Base-by-base conservation (phyloP, 2,113 vertebrate species). In the Carollia perspicillata region DNA sequence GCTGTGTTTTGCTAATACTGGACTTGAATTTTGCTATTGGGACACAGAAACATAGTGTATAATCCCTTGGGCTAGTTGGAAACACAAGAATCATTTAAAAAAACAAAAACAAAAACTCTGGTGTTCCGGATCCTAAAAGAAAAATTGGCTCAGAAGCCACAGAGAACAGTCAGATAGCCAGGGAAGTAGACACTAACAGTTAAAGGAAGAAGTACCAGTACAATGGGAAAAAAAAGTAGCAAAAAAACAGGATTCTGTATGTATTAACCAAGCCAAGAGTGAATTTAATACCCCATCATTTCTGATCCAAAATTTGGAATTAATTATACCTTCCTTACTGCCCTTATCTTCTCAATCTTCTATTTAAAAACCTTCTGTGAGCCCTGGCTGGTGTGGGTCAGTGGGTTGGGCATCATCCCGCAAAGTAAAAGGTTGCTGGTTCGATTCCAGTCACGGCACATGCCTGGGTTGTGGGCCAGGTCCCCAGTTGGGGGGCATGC, bases 301-400 rank as follows among this genome's bases (percentile, higher is more conserved):
- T 90, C 30, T 72, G 85, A 96, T 81, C 20, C 35, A 69, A 93
- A 95, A 81, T 60, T 81, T n/a, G 66, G n/a, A 89, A 72, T 87
- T 65, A 78, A 75, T 80, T 91, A 44, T 69, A 8, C 26, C 55
- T 80, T 90, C 63, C 14, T 63, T 79, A 75, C 69, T 90, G 78
- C 37, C 94, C 88, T 94, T 35, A 80, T 80, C 65, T 89, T 33
- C 28, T 80, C 58, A 75, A 60, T 42, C 22, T 53, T 92, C 33
- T 49, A 53, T 55, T 85, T 74, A 89, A 68, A 94, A 89, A 33
- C 44, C 33, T 71, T 69, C 71, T 12, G 49, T 26, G 12, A 63
- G 12, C 60, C 60, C 60, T 63, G 60, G 11, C 1, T 13, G 60
- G 60, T 63, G 28, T 63, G 60, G 28, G 12, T 30, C 28, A 63